phyloP scores from a whole-genome alignment of 2,113 vertebrate genomes.

The Pelvicachromis taeniatus region DNA sequence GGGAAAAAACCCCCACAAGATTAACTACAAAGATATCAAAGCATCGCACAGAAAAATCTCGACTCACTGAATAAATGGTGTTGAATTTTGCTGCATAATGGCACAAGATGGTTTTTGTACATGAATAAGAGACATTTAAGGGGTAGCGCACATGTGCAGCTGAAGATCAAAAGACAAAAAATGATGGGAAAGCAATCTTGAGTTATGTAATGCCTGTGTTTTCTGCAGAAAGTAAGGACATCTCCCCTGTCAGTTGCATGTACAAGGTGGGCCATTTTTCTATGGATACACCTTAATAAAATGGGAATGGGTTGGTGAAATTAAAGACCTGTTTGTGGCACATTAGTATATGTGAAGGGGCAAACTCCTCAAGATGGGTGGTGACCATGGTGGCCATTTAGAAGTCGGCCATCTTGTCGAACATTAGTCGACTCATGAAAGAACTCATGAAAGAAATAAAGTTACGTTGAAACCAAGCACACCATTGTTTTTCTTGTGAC shows the following conservation, averaged over 20 bases:
- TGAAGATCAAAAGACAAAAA: background rate
- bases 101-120: background rate
- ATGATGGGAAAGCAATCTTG: background rate
- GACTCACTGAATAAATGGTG: background rate
- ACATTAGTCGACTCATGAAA: too few species aligned
- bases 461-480: too few species aligned
- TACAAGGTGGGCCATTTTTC: too few species aligned
- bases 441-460: too few species aligned
- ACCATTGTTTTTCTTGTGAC: too few species aligned
- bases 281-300: too few species aligned
- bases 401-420: too few species aligned
- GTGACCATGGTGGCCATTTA: too few species aligned
- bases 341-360: too few species aligned
- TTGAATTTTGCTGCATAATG: background rate
- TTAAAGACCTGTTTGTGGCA: too few species aligned
- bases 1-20: background rate
- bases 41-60: background rate
- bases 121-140: background rate
- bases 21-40: constrained; percentile 62
- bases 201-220: background rate
- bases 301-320: too few species aligned
- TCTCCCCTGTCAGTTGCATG: background rate
- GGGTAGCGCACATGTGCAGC: background rate
- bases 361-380: too few species aligned
- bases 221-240: background rate